These are phyloP conservation scores for Ctenoplectra terminalis DNA, from an alignment of 1,140 invertebrate species.

Conservation along the genomic window DNA sequence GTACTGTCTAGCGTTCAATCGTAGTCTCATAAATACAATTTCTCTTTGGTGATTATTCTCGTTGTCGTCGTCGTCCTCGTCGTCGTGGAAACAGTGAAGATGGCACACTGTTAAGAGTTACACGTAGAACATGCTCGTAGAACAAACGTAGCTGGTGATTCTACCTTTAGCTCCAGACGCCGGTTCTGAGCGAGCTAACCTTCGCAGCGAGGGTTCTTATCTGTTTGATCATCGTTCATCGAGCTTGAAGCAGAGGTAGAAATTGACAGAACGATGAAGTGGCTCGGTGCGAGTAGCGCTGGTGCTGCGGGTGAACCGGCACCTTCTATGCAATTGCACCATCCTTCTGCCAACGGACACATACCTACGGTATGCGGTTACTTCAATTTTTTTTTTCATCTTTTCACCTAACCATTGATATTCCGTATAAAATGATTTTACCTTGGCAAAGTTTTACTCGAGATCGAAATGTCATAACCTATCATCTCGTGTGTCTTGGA, in stretches of 20 bases:
- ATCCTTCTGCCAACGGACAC: constrained; percentile 81
- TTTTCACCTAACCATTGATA: background rate
- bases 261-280: constrained; percentile 80
- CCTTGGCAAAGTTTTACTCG: background rate
- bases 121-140: constrained; percentile 48
- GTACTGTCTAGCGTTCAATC: constrained; percentile 58
- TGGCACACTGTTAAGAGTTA: constrained; percentile 49
- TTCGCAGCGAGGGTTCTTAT: constrained; percentile 51
- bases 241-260: constrained; percentile 55
- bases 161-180: constrained; percentile 58
- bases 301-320: constrained; percentile 80
- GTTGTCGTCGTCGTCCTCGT: constrained; percentile 37
- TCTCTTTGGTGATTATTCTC: constrained; percentile 16
- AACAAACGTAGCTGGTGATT: constrained; percentile 55
- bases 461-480: constrained; percentile 57
- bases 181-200: constrained; percentile 67
- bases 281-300: constrained; percentile 80
- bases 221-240: constrained; percentile 37
- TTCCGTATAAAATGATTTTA: background rate
- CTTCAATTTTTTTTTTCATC: constrained; percentile 1
- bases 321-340: constrained; percentile 82
- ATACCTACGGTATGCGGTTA: constrained; percentile 76
- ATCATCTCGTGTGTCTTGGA: constrained; percentile 5
- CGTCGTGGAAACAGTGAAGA: constrained; percentile 55
- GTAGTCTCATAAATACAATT: constrained; percentile 51